phyloP scores from a whole-genome alignment of 2,797 vertebrate species.

The Syngnathus rostellatus region DNA sequence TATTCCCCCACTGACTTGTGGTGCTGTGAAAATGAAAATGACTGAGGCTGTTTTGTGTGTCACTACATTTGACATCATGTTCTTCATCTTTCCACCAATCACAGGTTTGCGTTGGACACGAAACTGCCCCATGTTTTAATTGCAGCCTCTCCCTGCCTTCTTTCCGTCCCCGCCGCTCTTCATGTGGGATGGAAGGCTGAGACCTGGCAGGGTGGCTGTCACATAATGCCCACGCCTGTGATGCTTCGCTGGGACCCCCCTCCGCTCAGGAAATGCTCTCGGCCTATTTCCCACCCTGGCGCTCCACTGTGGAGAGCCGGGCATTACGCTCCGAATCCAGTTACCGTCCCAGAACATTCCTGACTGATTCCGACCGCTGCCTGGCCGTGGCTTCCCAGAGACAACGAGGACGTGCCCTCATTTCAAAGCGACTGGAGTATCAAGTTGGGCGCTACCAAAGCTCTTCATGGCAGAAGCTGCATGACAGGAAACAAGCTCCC shows the following conservation, averaged over 20 bases:
- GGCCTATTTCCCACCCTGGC: constrained; percentile 69
- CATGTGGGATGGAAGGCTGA: constrained; percentile 48
- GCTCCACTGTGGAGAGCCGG: constrained; percentile 60
- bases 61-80: constrained; percentile 12
- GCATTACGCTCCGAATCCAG: constrained; percentile 62
- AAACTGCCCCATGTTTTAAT: constrained; percentile 26
- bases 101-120: constrained; percentile 10
- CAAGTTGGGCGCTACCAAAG: constrained; percentile 58
- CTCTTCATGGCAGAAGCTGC: constrained; percentile 62
- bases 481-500: constrained; percentile 64
- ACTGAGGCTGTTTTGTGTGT: not conserved
- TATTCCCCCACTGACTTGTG: not conserved
- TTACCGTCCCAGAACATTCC: constrained; percentile 67
- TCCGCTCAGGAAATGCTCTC: constrained; percentile 69
- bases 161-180: constrained; percentile 25
- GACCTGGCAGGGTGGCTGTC: constrained; percentile 59
- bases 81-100: constrained; percentile 24
- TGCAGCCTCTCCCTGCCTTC: constrained; percentile 25
- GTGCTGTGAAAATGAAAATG: not conserved
- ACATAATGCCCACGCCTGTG: constrained; percentile 66
- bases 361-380: constrained; percentile 65
- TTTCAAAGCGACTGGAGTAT: constrained; percentile 51
- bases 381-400: constrained; percentile 60
- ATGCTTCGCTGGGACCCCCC: constrained; percentile 74
- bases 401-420: constrained; percentile 57